Evolutionary conservation across 2,797 vertebrate genomes (phyloP).

Genomic region (Lemur catta): DNA sequence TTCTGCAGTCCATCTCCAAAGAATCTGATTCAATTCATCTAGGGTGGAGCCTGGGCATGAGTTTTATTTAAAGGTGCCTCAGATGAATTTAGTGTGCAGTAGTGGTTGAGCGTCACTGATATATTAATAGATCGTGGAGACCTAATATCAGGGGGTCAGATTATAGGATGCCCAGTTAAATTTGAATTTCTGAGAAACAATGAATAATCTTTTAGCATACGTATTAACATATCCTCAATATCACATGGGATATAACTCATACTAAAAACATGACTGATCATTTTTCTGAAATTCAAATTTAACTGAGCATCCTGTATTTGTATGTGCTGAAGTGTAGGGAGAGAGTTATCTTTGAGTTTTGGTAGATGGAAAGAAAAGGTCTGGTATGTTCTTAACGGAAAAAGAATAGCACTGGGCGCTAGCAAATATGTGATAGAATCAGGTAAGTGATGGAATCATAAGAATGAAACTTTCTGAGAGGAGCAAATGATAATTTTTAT

Average conservation of each 20-base stretch:
- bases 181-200: constrained; percentile 4
- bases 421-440: neutral
- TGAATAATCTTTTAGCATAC: neutral
- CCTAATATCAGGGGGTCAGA: neutral
- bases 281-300: constrained; percentile 5
- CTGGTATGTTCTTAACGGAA: neutral
- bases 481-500: constrained; percentile 6
- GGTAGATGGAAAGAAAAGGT: neutral
- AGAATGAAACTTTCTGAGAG: neutral
- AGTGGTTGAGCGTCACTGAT: neutral
- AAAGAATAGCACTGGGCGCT: neutral
- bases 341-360: constrained; percentile 23
- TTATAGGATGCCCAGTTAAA: neutral
- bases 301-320: neutral
- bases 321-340: neutral
- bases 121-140: neutral
- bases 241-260: neutral
- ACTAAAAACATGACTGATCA: neutral
- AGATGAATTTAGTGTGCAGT: neutral
- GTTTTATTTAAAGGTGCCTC: neutral
- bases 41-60: neutral
- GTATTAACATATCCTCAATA: neutral
- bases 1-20: neutral
- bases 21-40: neutral
- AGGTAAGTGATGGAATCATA: neutral